Evolutionary conservation across 2,113 vertebrate species (phyloP), one percentile per base, ranked within the genome.

Genomic region (Nesogale talazaci): DNA sequence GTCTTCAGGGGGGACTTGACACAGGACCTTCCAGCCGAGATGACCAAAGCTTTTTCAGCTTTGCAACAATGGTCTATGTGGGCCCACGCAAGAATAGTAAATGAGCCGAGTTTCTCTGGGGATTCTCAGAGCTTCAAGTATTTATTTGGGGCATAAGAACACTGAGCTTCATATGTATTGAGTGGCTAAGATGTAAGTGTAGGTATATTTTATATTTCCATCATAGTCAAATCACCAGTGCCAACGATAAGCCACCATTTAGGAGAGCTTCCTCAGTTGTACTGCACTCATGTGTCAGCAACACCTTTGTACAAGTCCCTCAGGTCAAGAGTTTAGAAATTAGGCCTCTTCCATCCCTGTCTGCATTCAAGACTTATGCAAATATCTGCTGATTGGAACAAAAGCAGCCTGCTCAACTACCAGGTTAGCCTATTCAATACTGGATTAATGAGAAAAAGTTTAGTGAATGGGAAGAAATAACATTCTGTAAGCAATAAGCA

Each of bases 361-460:
- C 81, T 69, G 86, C 78, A 91, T 89, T 96, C 96, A 96, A 77
- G 95, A 96, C 95, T 90, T 94, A 89, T 1, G 70, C 88, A 95
- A 94, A 94, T 91, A 86, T 46, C 91, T 91, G 85, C 92, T 96
- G 92, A 94, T 83, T 94, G 94, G 65, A 94, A 90, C 52, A 76
- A 82, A 86, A 96, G 59, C 92, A 76, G 83, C 79, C 88, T 90
- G 65, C 84, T 56, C 76, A 67, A 9, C 93, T 80, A 87, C 89
- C 59, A 92, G 70, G 52, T 75, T 89, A 94, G 75, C 83, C 65
- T 65, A 82, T 75, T 91, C 89, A 94, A 88, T 92, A 86, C 75
- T 86, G 94, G 85, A 94, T 93, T 94, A 90, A 95, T 94, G 94
- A 94, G 85, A 91, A 87, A 79, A 92, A 86, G 70, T 94, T 91